These are phyloP conservation scores for Festucalex cinctus DNA, from an alignment of 2,113 vertebrate genomes.

Conservation along the genomic window DNA sequence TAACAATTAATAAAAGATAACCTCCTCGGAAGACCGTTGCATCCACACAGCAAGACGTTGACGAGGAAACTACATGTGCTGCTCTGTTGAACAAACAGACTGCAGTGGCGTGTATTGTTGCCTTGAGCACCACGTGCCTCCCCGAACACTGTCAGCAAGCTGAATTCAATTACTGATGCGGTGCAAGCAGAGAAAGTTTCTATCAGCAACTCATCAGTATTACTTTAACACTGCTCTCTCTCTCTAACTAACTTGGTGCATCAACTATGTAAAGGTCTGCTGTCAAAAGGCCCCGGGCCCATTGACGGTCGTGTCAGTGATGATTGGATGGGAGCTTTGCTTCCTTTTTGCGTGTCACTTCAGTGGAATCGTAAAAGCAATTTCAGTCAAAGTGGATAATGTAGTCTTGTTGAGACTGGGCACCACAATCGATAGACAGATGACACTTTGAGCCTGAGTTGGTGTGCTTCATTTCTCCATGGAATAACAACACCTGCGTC, in stretches of 20 bases:
- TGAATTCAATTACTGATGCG: conserved; percentile 42
- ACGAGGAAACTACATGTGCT: background rate
- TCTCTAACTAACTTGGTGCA: conserved; percentile 39
- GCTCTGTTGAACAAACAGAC: conserved; percentile 32
- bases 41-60: conserved; percentile 2
- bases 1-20: background rate
- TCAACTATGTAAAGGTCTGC: conserved; percentile 50
- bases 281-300: conserved; percentile 41
- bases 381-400: conserved; percentile 67
- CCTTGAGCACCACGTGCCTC: conserved; percentile 43
- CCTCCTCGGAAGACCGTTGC: background rate
- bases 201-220: conserved; percentile 43
- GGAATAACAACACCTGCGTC: conserved; percentile 39
- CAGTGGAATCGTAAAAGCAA: conserved; percentile 65
- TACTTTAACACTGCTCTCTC: conserved; percentile 37
- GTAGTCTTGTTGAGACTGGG: conserved; percentile 58
- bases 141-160: conserved; percentile 30
- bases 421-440: conserved; percentile 61
- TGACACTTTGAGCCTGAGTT: conserved; percentile 59
- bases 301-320: conserved; percentile 57
- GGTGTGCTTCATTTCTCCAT: conserved; percentile 44
- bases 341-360: conserved; percentile 45
- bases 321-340: conserved; percentile 66
- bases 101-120: conserved; percentile 32
- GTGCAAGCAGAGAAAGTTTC: conserved; percentile 37